phyloP scores from a whole-genome alignment of 2,888 invertebrate genomes.

The Gymnosoma rotundatum region DNA sequence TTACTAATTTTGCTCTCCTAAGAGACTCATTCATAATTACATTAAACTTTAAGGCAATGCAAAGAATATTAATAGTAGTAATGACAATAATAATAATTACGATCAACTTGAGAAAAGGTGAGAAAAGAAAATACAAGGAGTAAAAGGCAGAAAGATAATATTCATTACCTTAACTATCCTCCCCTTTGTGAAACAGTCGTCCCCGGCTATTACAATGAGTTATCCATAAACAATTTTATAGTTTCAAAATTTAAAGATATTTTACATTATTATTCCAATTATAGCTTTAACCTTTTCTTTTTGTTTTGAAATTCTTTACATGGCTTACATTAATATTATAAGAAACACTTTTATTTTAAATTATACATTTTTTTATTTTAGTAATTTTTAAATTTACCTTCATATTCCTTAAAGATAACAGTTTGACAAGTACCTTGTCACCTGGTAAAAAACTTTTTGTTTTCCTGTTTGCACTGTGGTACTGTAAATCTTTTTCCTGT shows the following conservation, averaged over 20 bases:
- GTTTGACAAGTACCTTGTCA: slow-evolving; percentile 11
- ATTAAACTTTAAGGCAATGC: no score
- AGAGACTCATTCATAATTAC: no score
- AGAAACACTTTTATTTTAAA: no score
- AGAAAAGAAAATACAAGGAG: background rate
- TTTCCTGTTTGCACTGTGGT: slow-evolving; percentile 19
- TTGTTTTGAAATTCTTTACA: background rate
- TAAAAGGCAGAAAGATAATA: background rate
- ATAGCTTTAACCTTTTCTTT: background rate
- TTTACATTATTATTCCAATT: background rate
- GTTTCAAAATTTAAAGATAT: background rate
- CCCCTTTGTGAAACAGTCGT: background rate
- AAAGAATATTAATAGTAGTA: no score
- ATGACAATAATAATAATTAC: no score
- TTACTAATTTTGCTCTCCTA: no score
- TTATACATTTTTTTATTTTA: no score
- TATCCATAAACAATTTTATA: background rate
- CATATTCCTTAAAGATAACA: background rate
- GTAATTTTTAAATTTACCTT: no score
- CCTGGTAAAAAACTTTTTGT: slow-evolving; percentile 13
- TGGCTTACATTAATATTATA: background rate
- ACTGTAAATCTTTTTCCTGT: slow-evolving; percentile 23
- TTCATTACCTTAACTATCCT: background rate
- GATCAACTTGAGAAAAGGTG: no score
- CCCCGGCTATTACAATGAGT: background rate